Conservation (phyloP, 1,140 invertebrate species). For the Drosophila arizonae region DNA sequence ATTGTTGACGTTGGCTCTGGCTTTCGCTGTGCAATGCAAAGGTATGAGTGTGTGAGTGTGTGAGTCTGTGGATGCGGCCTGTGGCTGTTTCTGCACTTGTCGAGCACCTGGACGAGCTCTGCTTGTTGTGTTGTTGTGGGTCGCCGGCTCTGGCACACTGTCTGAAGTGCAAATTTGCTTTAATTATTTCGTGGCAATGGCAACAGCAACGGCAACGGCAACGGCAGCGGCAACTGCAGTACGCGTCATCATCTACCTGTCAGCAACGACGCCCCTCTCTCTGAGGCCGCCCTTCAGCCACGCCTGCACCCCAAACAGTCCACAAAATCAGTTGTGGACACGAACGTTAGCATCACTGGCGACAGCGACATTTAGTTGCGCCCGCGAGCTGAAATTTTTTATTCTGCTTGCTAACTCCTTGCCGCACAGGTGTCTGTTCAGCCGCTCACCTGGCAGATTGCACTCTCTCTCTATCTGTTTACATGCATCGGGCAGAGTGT, state of each 20-base stretch:
- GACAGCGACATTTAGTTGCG: slow-evolving; percentile 67
- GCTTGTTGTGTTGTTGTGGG: slow-evolving; percentile 71
- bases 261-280: slow-evolving; percentile 28
- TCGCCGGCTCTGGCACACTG: slow-evolving; percentile 67
- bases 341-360: slow-evolving; percentile 18
- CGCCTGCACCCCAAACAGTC: background rate
- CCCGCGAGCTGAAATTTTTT: slow-evolving; percentile 41
- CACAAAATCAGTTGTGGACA: slow-evolving; percentile 17
- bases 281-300: background rate
- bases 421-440: background rate
- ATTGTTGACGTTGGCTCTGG: slow-evolving; percentile 46
- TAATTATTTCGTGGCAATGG: slow-evolving; percentile 75
- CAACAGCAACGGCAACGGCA: slow-evolving; percentile 56
- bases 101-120: slow-evolving; percentile 39
- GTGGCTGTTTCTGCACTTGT: slow-evolving; percentile 36
- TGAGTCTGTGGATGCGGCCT: slow-evolving; percentile 30
- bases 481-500: slow-evolving; percentile 1
- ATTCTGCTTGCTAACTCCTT: slow-evolving; percentile 3
- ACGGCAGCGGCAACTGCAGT: slow-evolving; percentile 57
- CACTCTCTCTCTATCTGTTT: background rate
- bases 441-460: background rate
- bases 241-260: slow-evolving; percentile 15
- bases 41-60: slow-evolving; percentile 1
- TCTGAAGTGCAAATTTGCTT: slow-evolving; percentile 82
- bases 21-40: slow-evolving; percentile 28